Base-by-base conservation (phyloP, 2,797 vertebrate genomes). In the Gambusia yucatana region DNA sequence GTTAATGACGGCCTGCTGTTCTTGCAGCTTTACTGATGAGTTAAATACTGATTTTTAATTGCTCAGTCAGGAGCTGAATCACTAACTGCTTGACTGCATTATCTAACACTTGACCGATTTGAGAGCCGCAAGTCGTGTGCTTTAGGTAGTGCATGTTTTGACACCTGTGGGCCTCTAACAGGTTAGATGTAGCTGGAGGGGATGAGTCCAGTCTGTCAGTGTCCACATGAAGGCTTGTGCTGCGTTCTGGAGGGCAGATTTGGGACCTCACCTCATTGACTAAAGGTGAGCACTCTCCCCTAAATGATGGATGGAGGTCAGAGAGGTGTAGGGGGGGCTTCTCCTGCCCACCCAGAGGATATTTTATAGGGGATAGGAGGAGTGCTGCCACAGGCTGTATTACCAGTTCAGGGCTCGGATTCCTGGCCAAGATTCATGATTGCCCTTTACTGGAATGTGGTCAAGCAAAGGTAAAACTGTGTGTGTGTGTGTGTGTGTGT, bases 301-400 rank as follows among this genome's bases (percentile, higher is more conserved):
- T 81, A 84, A 87, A 87, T 95, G 95, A 96, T 95, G 90, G 92
- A 96, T 96, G 87, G 93, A 95, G 94, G 93, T 94, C 93, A 94
- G 83, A 78, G 78, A 92, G 88, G 88, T 79, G 81, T 85, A 76
- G 85, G 50, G 84, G 84, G 84, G 67, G 43, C 43, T 86, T 91
- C 87, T 90, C 77, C 92, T 94, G 93, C 92, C 95, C 95, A 95
- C 94, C 94, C 93, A 95, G 84, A 89, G 86, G 88, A 92, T 82
- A 90, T 91, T 95, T 95, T 94, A 94, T 91, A 89, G 91, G 93
- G 90, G 89, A 89, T 89, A 80, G 84, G 89, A 93, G 92, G 93
- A 95, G 93, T 91, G 90, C 90, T 87, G 93, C 93, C 93, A 93
- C 82, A 75, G 88, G 87, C 88, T 79, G 80, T 88, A 82, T 87